Percentiles rank a stretch among this genome's conserved stretches.
These are phyloP conservation scores for Hystrix cristata DNA, from an alignment of 2,113 vertebrate genomes.

Conservation along the genomic window DNA sequence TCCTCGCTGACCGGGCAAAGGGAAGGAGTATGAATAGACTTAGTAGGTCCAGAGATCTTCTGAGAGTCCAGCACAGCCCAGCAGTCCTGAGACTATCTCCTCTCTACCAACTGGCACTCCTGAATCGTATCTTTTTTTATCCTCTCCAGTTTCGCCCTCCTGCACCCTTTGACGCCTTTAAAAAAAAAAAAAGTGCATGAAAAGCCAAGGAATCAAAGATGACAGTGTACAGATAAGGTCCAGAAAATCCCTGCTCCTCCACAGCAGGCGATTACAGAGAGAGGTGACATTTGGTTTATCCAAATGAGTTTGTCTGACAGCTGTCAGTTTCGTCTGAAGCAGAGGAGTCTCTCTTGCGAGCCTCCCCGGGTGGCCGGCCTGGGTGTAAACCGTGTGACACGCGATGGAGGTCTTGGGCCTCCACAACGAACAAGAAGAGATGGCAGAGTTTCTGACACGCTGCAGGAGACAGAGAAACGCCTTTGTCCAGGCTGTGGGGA, in stretches of 20 bases:
- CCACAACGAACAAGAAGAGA: background rate
- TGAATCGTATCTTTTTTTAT: background rate
- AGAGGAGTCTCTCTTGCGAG: background rate
- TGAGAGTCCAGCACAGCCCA: rapidly evolving
- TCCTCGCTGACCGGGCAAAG: background rate
- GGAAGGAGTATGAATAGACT: rapidly evolving
- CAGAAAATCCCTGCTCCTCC: conserved; percentile 9
- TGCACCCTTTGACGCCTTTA: background rate
- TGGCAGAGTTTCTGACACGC: background rate
- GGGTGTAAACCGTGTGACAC: rapidly evolving
- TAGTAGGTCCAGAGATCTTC: background rate
- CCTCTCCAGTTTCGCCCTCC: background rate
- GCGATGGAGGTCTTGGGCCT: background rate
- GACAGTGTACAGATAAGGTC: background rate
- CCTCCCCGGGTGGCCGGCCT: background rate
- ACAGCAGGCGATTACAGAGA: conserved; percentile 19
- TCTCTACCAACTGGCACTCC: rapidly evolving
- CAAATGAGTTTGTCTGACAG: conserved; percentile 51
- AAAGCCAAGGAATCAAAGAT: background rate
- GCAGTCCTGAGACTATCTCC: rapidly evolving
- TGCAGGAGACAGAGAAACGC: background rate
- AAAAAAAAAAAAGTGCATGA: background rate
- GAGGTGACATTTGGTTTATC: background rate
- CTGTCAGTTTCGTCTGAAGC: background rate
- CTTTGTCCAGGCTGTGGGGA: background rate